Evolutionary conservation across 2,113 vertebrate genomes (phyloP), one percentile per base, ranked within the genome.

Genomic region (Protobothrops mucrosquamatus): DNA sequence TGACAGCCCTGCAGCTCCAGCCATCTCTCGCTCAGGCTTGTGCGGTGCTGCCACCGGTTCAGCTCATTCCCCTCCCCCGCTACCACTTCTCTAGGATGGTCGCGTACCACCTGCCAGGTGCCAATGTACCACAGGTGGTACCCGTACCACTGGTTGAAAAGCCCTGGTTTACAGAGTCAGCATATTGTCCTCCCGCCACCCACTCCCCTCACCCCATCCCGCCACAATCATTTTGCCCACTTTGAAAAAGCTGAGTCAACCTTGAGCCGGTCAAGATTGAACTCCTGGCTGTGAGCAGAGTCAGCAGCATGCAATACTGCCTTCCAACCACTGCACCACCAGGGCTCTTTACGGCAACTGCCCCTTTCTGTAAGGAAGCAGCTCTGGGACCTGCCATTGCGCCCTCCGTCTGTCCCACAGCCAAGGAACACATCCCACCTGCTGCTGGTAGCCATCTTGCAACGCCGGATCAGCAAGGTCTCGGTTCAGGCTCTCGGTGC

Each of bases 371-470:
- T 81, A 81, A 81, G 18, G 39, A 81, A 81, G 18, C 69, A 39
- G 3, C 18, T 8, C 34, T 39, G 69, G 6, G 3, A 20, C 34
- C 34, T 39, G 34, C 15, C 69, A 3, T 81, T 81, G 18, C 18
- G 20, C 34, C 74, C 34, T 39, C 74, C 9, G 18, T n/a, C 34
- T 9, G 48, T 9, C 55, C 74, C 14, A 23, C 39, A 64, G 87
- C 6, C 89, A 43, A 52, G 56, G 6, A 7, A 10, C 4, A 20
- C n/a, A 0, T 4, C 5, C 87, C 94, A 98, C 99, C 98, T 98
- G 99, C 88, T 99, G 98, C 93, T 98, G 96, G 93, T 99, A 99
- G 11, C 98, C 97, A 91, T 98, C 98, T 96, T 98, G 98, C 92
- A 98, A 95, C 64, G 98, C 98, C 88, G 98, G 96, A 56, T 97